These are phyloP conservation scores for Nezara viridula DNA, from an alignment of 2,888 invertebrate species.

Conservation along the genomic window DNA sequence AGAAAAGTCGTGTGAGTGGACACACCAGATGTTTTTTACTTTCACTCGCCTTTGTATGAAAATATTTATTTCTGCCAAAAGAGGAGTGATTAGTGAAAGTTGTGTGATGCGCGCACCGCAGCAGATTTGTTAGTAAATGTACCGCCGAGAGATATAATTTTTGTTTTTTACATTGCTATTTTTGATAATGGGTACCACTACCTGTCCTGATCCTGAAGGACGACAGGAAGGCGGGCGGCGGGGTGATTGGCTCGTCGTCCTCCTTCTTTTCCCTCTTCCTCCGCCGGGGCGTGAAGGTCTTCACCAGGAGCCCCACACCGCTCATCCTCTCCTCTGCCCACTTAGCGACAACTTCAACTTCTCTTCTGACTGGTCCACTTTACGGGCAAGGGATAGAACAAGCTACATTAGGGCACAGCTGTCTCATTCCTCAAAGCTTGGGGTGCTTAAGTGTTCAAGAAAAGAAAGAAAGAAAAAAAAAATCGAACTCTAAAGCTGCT, in stretches of 20 bases:
- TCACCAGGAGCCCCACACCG: constrained; percentile 76
- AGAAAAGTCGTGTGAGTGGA: too few species aligned
- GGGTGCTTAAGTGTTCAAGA: neutral
- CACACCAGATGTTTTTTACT: too few species aligned
- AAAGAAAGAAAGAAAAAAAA: neutral
- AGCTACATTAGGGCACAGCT: too few species aligned
- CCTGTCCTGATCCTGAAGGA: constrained; percentile 67
- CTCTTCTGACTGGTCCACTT: neutral
- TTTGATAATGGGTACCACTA: too few species aligned
- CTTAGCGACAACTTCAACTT: neutral
- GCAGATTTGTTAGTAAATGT: too few species aligned
- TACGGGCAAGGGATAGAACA: too few species aligned
- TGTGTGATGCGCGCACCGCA: too few species aligned
- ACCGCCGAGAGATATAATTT: too few species aligned
- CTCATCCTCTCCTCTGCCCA: constrained; percentile 72
- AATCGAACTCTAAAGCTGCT: neutral
- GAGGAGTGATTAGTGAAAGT: too few species aligned
- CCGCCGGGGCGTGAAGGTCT: constrained; percentile 76
- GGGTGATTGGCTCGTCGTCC: constrained; percentile 71
- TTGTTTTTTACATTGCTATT: too few species aligned
- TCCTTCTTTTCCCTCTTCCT: constrained; percentile 76
- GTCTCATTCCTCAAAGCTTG: neutral
- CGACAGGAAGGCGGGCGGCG: constrained; percentile 72
- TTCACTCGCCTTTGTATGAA: too few species aligned
- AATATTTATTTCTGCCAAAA: too few species aligned